Conservation (phyloP, 2,797 vertebrate species). For the Vipera latastei region DNA sequence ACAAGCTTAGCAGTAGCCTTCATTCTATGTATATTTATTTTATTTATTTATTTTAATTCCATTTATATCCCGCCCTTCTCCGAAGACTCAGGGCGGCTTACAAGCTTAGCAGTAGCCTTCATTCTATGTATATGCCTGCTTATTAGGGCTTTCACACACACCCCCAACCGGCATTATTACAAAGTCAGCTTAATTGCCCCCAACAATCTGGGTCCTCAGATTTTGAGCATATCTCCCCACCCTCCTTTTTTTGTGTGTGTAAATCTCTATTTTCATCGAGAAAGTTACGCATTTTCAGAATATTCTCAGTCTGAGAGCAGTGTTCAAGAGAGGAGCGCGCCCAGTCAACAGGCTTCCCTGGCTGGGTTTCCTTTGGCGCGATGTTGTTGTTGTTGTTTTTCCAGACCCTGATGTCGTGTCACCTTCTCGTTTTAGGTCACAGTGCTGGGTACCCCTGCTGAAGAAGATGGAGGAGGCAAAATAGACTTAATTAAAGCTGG, state of each 20-base stretch:
- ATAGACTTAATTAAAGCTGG: conserved; percentile 82
- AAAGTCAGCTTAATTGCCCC: too few species aligned
- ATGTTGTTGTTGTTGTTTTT: background rate
- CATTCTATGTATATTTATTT: too few species aligned
- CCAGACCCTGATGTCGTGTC: background rate
- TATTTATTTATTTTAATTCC: too few species aligned
- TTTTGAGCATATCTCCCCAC: background rate
- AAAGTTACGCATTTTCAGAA: background rate
- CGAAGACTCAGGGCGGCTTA: too few species aligned
- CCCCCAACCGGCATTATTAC: too few species aligned
- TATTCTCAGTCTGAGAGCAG: background rate
- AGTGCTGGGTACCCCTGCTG: conserved; percentile 88
- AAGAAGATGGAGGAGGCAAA: conserved; percentile 86
- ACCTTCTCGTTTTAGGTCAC: conserved; percentile 71
- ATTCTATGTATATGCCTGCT: too few species aligned
- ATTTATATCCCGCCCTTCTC: too few species aligned
- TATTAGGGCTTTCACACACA: too few species aligned
- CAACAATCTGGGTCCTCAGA: too few species aligned
- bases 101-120: too few species aligned
- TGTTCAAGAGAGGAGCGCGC: background rate
- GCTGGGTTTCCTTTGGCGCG: accelerated
- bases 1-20: too few species aligned
- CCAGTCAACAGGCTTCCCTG: too few species aligned
- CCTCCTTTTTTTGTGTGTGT: background rate
- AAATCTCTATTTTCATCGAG: background rate